These are phyloP conservation scores for Adoxophyes honmai DNA, from an alignment of 1,140 invertebrate species.

Conservation along the genomic window DNA sequence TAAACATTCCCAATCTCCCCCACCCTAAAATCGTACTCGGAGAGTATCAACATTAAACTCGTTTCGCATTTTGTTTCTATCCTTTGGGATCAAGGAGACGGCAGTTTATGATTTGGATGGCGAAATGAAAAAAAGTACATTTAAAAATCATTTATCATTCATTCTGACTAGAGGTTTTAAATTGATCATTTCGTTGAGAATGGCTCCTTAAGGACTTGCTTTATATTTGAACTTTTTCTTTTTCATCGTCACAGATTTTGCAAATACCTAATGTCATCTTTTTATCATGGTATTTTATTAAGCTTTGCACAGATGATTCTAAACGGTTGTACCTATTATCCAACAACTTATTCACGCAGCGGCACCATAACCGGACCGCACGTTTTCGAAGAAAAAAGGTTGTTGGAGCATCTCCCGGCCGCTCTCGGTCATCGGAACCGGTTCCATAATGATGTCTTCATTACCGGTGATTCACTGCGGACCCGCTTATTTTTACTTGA, in stretches of 20 bases:
- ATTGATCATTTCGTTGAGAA: background rate
- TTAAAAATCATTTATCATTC: slow-evolving; percentile 25
- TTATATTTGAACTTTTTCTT: background rate
- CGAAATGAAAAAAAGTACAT: slow-evolving; percentile 36
- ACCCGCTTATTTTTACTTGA: slow-evolving; percentile 33
- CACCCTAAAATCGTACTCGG: slow-evolving; percentile 42
- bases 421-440: slow-evolving; percentile 46
- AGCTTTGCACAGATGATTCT: background rate
- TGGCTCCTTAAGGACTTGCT: background rate
- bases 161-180: slow-evolving; percentile 12
- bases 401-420: slow-evolving; percentile 19
- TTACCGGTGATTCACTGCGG: slow-evolving; percentile 59
- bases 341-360: background rate
- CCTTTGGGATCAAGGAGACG: slow-evolving; percentile 32
- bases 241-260: too few relatives aligned
- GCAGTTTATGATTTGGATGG: slow-evolving; percentile 18
- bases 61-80: slow-evolving; percentile 42
- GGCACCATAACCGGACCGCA: slow-evolving; percentile 12
- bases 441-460: slow-evolving; percentile 70
- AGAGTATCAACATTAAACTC: slow-evolving; percentile 38
- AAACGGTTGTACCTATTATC: background rate
- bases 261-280: too few relatives aligned
- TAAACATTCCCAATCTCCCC: slow-evolving; percentile 58
- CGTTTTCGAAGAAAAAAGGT: slow-evolving; percentile 30
- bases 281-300: too few relatives aligned